Evolutionary conservation across 2,113 vertebrate genomes (phyloP), one percentile per base, ranked within the genome.

Genomic region (Passer domesticus): DNA sequence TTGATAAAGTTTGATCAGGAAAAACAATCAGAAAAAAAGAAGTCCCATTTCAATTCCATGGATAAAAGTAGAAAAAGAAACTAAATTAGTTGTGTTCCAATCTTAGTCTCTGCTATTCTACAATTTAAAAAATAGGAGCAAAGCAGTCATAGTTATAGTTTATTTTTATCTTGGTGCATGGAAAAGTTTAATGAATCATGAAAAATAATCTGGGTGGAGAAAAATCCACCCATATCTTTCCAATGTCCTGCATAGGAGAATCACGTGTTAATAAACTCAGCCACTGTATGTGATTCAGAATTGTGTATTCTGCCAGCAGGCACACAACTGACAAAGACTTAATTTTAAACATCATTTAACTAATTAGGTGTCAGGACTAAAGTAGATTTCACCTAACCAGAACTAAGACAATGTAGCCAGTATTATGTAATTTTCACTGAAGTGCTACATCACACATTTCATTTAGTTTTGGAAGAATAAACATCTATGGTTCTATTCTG

Each of bases 121-220:
- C 63, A 90, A 78, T 30, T 31, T 44, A n/a, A 92, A 67, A 55
- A 73, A 64, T 5, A 87, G 59, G 50, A 94, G 63, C 67, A 86
- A 88, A 92, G 39, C 14, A 74, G 88, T 86, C 94, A 93, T 23
- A 52, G 41, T 53, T 68, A 58, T 22, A 63, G 77, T 47, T 85
- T 95, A 93, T 96, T 96, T 96, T 97, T 94, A 74, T 93, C 93
- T 80, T 86, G 11, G 60, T 37, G 10, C 79, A 90, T 35, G 96
- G 94, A 97, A 95, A 92, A 74, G 49, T 87, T 92, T 74, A 78
- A 31, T 87, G 88, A 94, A 81, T 89, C 56, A 83, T 4, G 2
- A 94, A 85, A 94, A 95, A 86, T 78, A 77, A 88, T 69, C 59
- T 41, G 19, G 46, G 41, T 78, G 55, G 90, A 87, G 84, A 95